Conservation (phyloP, 2,113 vertebrate species). For the Datnioides undecimradiatus region DNA sequence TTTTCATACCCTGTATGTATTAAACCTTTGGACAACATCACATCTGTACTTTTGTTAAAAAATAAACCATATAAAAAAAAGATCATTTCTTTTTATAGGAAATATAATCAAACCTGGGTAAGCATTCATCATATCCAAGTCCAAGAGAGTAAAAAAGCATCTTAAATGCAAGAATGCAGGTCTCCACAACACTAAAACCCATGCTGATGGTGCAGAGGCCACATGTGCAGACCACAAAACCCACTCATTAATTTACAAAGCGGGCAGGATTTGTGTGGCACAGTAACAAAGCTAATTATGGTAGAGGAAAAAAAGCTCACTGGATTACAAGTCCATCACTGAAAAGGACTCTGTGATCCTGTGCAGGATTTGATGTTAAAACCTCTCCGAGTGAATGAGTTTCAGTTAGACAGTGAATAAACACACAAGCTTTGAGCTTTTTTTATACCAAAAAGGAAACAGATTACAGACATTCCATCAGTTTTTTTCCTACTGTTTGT, state of each 20-base stretch:
- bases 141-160: not conserved
- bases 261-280: not conserved
- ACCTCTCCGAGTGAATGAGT: not conserved
- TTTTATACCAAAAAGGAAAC: not conserved
- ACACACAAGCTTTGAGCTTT: not conserved
- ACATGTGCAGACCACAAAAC: not conserved
- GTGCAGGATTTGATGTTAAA: conserved; percentile 1
- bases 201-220: not conserved
- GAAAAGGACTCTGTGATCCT: not conserved
- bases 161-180: not conserved
- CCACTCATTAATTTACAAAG: conserved; percentile 27
- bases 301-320: not conserved
- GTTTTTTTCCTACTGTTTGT: no score
- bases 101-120: not conserved
- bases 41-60: no score
- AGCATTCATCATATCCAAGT: not conserved
- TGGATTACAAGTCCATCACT: conserved; percentile 12
- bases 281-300: conserved; percentile 16
- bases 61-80: no score
- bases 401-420: conserved; percentile 10
- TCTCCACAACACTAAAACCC: not conserved
- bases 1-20: not conserved
- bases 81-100: not conserved
- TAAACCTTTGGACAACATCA: not conserved
- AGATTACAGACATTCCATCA: no score